These are phyloP conservation scores for Aepyceros melampus DNA, from an alignment of 2,113 vertebrate species.

Conservation along the genomic window DNA sequence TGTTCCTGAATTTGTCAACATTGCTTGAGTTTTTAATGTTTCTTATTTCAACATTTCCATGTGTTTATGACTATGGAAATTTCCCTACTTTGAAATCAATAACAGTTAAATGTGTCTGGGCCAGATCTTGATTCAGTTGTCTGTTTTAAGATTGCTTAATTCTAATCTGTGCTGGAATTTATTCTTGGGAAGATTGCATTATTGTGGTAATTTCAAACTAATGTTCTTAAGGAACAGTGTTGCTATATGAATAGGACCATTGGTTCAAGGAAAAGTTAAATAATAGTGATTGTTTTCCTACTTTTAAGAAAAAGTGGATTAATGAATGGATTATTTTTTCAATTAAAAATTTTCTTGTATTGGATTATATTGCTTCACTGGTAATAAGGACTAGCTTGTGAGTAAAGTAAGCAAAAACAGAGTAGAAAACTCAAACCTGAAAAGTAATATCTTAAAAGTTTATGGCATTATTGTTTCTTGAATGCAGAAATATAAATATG, in stretches of 20 bases:
- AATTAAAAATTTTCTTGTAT: neutral
- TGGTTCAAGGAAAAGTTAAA: neutral
- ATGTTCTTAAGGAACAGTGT: neutral
- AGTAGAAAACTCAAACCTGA: neutral
- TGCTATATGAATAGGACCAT: neutral
- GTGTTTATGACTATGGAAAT: neutral
- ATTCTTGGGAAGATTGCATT: neutral
- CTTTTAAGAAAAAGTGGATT: slow-evolving; percentile 40
- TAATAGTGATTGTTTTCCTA: neutral
- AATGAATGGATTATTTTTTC: slow-evolving; percentile 61
- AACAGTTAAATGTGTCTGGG: neutral
- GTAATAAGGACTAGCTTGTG: neutral
- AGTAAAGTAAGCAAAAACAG: neutral
- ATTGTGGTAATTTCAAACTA: neutral
- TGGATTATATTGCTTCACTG: neutral
- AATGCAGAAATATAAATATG: neutral
- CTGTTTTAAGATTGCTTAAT: neutral
- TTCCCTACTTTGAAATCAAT: neutral
- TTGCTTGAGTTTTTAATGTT: neutral
- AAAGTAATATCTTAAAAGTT: slow-evolving; percentile 17
- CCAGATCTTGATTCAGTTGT: neutral
- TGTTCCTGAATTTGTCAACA: neutral
- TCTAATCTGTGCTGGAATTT: neutral
- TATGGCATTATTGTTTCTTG: neutral
- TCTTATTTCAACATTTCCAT: neutral